Evolutionary conservation across 2,797 vertebrate genomes (phyloP).

Genomic region (Morus bassanus): DNA sequence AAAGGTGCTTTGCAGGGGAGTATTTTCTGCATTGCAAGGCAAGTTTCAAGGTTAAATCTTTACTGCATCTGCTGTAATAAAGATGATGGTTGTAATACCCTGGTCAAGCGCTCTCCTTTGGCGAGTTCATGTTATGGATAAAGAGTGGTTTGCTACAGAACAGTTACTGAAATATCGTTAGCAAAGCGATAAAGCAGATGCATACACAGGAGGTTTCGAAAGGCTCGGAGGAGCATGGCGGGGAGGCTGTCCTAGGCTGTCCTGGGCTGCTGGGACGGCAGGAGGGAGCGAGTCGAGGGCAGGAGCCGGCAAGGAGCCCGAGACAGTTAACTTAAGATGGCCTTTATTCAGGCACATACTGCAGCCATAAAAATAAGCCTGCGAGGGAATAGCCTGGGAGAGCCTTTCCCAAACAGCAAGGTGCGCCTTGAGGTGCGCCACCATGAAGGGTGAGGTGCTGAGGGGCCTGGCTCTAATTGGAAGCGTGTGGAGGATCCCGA

Average conservation of each 20-base stretch:
- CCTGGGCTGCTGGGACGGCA: not conserved
- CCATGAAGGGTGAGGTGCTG: not conserved
- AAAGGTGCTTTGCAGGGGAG: not conserved
- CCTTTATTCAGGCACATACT: not conserved
- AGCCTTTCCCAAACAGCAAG: not conserved
- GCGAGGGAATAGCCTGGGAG: not conserved
- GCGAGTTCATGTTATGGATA: not conserved
- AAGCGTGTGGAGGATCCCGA: not conserved
- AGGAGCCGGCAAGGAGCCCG: not conserved
- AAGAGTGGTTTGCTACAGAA: not conserved
- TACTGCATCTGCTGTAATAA: not conserved
- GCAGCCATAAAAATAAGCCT: not conserved
- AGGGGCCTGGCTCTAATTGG: not conserved
- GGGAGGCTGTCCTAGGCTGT: not conserved
- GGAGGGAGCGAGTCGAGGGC: rapidly evolving
- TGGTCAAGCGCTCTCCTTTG: not conserved
- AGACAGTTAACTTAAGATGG: not conserved
- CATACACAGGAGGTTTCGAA: not conserved
- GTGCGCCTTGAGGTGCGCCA: rapidly evolving
- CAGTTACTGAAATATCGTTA: not conserved
- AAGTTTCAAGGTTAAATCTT: not conserved
- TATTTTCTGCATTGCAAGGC: not conserved
- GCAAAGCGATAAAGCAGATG: not conserved
- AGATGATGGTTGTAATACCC: not conserved
- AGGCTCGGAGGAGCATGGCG: rapidly evolving